Base-by-base conservation (phyloP, 2,113 vertebrate species). In the Zosterops japonicus region DNA sequence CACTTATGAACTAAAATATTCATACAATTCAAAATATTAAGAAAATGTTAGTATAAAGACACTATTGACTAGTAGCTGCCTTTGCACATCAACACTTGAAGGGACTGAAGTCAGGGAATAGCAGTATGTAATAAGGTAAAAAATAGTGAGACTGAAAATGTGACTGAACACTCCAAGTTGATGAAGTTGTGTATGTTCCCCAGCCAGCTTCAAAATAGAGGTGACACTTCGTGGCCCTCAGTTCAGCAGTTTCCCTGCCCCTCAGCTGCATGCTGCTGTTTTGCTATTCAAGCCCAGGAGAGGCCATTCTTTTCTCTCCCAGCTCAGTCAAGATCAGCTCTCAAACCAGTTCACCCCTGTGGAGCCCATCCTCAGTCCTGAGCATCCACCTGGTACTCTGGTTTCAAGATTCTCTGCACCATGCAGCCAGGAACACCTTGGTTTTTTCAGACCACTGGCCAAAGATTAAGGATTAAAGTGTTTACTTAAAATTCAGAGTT, bases 401-500 rank as follows among this genome's bases (percentile, higher is more conserved):
- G 27, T 35, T 86, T 50, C 61, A 44, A 25, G 47, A 53, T n/a
- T 65, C 21, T 5, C n/a, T 11, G 29, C 20, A 71, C 14, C 39
- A 17, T 3, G 9, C 25, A 50, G 46, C 0, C 2, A 89, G 31
- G 7, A 67, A n/a, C 5, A 9, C 15, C n/a, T 36, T 71, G 46
- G 11, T 83, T 79, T 50, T 59, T 50, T 47, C 63, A 91, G 55
- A 69, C 6, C 59, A 36, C n/a, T 12, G 25, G 36, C 23, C 50
- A 55, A 57, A 86, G 50, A 52, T 49, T 74, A 72, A 49, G 59
- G 17, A 61, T 41, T 2, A 65, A 69, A 76, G 11, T 4, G 5
- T 90, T 93, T 80, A 90, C 91, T 95, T 61, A 28, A 47, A 85
- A 93, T 67, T 61, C 35, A 57, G 36, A 78, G 25, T 22, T 69